Conservation (phyloP, 2,888 invertebrate genomes). For the Diabrotica balteata region DNA sequence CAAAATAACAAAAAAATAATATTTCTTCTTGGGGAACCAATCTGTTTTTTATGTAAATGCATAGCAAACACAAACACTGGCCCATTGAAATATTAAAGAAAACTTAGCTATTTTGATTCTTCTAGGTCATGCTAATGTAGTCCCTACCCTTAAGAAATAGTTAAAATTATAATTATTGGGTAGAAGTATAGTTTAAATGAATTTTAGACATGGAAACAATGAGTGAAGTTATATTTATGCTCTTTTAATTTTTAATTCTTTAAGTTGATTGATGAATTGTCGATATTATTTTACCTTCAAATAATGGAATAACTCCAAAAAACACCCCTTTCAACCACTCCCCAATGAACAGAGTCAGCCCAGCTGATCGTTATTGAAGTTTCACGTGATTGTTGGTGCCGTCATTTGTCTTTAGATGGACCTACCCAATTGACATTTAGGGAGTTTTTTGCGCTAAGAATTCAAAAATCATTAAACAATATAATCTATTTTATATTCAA, state of each 20-base stretch:
- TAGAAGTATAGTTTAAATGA: conserved; percentile 7
- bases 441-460: no score
- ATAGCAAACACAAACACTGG: no score
- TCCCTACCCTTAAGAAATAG: conserved; percentile 8
- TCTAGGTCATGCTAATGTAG: conserved; percentile 6
- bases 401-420: conserved; percentile 40
- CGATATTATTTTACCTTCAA: conserved; percentile 41
- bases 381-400: conserved; percentile 57
- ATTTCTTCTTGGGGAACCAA: no score
- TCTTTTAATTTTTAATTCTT: conserved; percentile 23
- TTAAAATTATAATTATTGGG: conserved; percentile 13
- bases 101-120: conserved; percentile 3
- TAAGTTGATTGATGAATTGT: conserved; percentile 21
- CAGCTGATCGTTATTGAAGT: conserved; percentile 59
- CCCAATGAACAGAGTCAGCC: conserved; percentile 51
- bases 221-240: conserved; percentile 20
- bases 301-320: conserved; percentile 42
- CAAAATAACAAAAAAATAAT: no score
- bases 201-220: conserved; percentile 3
- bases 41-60: no score
- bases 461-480: no score
- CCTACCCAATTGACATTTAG: conserved; percentile 16
- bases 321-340: conserved; percentile 58
- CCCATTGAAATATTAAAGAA: background rate
- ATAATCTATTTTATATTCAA: no score